Conservation (phyloP, 2,113 vertebrate genomes). For the Pagrus major region DNA sequence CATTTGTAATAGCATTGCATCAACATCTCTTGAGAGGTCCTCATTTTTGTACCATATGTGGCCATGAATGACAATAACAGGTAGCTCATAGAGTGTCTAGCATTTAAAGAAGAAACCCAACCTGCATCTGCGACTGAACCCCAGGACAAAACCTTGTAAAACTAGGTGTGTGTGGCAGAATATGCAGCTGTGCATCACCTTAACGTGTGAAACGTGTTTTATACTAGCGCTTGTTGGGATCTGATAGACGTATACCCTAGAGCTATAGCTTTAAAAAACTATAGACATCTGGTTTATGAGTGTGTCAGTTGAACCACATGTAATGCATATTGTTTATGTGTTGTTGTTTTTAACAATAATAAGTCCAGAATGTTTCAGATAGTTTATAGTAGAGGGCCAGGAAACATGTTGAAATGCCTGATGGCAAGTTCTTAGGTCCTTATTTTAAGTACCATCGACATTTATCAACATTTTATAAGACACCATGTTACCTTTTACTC, state of each 20-base stretch:
- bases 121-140: background rate
- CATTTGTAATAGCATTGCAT: slow-evolving; percentile 34
- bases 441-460: slow-evolving; percentile 27
- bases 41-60: slow-evolving; percentile 50
- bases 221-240: background rate
- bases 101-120: slow-evolving; percentile 12
- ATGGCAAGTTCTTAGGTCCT: slow-evolving; percentile 16
- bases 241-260: background rate
- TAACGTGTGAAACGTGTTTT: background rate
- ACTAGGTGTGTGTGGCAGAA: background rate
- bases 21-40: slow-evolving; percentile 32
- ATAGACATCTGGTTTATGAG: slow-evolving; percentile 9
- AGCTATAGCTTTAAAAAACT: slow-evolving; percentile 2
- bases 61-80: slow-evolving; percentile 53
- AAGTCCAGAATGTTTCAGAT: background rate
- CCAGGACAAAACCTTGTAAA: background rate
- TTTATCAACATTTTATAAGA: slow-evolving; percentile 67
- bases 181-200: background rate
- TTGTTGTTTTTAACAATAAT: background rate
- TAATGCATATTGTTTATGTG: background rate
- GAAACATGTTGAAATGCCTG: slow-evolving; percentile 6
- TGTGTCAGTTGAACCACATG: background rate
- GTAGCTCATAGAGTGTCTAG: slow-evolving; percentile 18
- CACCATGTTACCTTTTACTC: slow-evolving; percentile 55
- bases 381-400: background rate